Evolutionary conservation across 2,797 vertebrate species (phyloP), one percentile per base, ranked within the genome.

Genomic region (Myotis daubentonii): DNA sequence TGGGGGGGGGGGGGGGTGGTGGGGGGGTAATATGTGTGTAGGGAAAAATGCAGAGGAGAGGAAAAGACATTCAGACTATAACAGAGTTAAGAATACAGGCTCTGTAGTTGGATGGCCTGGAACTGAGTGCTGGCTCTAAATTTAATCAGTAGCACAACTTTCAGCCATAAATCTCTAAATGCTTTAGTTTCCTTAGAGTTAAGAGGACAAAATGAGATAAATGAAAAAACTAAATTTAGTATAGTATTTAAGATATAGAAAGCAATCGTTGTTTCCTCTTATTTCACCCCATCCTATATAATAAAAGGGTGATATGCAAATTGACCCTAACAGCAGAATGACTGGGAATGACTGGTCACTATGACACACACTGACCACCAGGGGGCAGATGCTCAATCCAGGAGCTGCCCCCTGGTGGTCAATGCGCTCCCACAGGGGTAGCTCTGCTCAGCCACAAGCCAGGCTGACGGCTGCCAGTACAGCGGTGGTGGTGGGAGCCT

Each of bases 211-310:
- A 94, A 90, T 74, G 57, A 8, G 19, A 38, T 47, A 89, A 87
- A 57, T 80, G 28, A 94, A 89, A 80, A 68, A 16, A 20, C n/a
- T 93, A 87, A 80, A 93, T 66, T 82, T 89, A 86, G 28, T 62
- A 55, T 0, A 76, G 13, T 36, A 70, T 51, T 20, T 83, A 13
- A 92, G 36, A 92, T 25, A 33, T 2, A 74, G 28, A 71, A 94
- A 74, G 51, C 57, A 71, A 57, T 93, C 49, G 33, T 2, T 76
- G 30, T 19, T 85, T 91, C 65, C 65, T 83, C 53, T 75, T 92
- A 89, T 86, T 74, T 90, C 6, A 76, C 23, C 30, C 30, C 16
- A 62, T 62, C 41, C 41, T 44, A 44, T 44, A 44, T 44, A 44
- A 44, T 44, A 44, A 44, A 44, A 44, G 41, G 41, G 41, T 44